Base-by-base conservation (phyloP, 2,888 invertebrate species). In the Heliconius aoede region DNA sequence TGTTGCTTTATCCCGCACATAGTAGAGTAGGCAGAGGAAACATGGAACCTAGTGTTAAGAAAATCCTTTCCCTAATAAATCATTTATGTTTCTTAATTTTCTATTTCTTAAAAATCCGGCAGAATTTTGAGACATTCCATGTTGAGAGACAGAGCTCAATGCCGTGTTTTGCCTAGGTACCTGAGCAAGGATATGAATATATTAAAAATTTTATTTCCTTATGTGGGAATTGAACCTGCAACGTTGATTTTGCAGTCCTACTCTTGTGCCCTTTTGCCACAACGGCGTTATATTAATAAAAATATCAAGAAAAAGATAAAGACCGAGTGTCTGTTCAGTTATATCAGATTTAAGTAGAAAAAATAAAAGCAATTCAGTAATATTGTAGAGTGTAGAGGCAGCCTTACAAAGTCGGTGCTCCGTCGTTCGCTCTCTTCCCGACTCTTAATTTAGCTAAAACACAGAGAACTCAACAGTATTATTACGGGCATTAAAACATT, bases 401-500 rank as follows among this genome's bases (percentile, higher is more conserved):
- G 55, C 69, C 55, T 69, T 30, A 69, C 55, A 13, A 7, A 69
- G 69, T 69, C 28, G 30, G 21, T 13, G 30, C 30, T 51, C 28
- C 18, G 21, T 46, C 46, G 46, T 46, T n/a, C n/a, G n/a, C 51
- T 68, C 36, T 61, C 65, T 26, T 28, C 46, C 15, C 68, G 51
- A 67, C 68, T 69, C 55, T 69, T 69, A 51, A 69, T 69, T 69
- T 30, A 30, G 69, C 69, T 55, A 69, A 55, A 69, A 55, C 51
- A 68, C 55, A 32, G 55, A 55, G 55, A 68, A 55, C 55, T 69
- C 55, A 30, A 69, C 69, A 55, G 51, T 55, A 69, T 69, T 69
- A 69, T 69, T 69, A 69, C 69, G 69, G 69, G 55, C 69, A 69
- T 69, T 69, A 69, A 69, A 69, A 51, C 69, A 28, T 69, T 69